phyloP scores from a whole-genome alignment of 2,888 invertebrate genomes.

The Sycophila texana region DNA sequence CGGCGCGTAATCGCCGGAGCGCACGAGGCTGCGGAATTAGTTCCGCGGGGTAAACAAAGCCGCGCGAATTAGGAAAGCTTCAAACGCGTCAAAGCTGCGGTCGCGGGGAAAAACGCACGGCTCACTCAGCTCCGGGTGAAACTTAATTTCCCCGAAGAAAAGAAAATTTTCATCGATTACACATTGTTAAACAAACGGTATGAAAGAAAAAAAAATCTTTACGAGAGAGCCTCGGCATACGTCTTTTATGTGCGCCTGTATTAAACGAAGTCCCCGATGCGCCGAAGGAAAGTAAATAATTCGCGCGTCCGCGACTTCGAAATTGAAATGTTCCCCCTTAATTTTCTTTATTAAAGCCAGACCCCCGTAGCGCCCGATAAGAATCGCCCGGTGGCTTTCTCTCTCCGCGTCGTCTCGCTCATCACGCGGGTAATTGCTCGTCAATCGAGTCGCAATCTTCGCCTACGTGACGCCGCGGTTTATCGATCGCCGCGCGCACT shows the following conservation, averaged over 20 bases:
- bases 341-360: slow-evolving; percentile 29
- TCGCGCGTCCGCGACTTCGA: background rate
- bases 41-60: no score
- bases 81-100: no score
- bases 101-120: no score
- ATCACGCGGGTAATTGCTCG: slow-evolving; percentile 39
- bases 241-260: no score
- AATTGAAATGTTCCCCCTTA: slow-evolving; percentile 36
- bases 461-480: background rate
- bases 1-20: background rate
- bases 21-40: background rate
- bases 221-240: no score
- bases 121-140: background rate
- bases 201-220: no score
- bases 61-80: no score
- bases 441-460: slow-evolving; percentile 29
- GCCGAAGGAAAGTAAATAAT: slow-evolving; percentile 31
- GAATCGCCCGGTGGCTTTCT: background rate
- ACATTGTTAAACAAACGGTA: no score
- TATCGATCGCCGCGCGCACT: background rate
- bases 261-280: no score
- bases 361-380: background rate
- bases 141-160: background rate
- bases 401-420: background rate
- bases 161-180: no score